Percentiles rank a stretch among this genome's conserved stretches.
Conservation (phyloP, 2,797 vertebrate species). For the Delichon dasypus region DNA sequence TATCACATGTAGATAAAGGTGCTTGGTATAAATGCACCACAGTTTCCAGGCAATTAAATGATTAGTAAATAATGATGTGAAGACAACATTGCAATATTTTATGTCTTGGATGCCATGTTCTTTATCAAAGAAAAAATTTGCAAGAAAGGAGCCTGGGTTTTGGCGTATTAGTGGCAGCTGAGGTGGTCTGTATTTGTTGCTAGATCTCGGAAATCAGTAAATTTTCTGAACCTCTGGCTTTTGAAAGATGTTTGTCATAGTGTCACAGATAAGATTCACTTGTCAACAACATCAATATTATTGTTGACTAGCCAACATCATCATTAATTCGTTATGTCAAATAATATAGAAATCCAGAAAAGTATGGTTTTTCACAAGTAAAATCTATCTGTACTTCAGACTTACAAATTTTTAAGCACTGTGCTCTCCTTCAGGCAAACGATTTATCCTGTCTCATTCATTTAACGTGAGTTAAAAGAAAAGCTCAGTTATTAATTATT, state of each 20-base stretch:
- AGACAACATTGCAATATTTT: background rate
- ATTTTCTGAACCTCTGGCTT: background rate
- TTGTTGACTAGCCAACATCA: background rate
- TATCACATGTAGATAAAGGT: background rate
- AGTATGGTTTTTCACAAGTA: background rate
- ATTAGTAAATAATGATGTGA: background rate
- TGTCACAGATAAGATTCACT: background rate
- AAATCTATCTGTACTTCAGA: background rate
- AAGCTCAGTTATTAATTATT: background rate
- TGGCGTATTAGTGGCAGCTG: background rate
- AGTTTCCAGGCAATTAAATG: background rate
- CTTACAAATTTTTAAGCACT: background rate
- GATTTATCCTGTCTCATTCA: background rate
- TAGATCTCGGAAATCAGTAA: background rate
- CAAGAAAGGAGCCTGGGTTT: background rate
- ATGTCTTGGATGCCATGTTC: background rate
- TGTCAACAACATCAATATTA: background rate
- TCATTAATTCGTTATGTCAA: background rate
- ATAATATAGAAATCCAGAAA: background rate
- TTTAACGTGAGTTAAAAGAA: background rate
- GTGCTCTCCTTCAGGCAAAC: background rate
- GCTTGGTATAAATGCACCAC: background rate
- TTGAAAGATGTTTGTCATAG: background rate
- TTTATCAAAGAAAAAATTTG: background rate
- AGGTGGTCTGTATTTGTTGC: background rate